A percentile compares a stretch with the other conserved stretches of the same genome.
Conservation (phyloP, 1,140 invertebrate species). For the Asobara japonica region DNA sequence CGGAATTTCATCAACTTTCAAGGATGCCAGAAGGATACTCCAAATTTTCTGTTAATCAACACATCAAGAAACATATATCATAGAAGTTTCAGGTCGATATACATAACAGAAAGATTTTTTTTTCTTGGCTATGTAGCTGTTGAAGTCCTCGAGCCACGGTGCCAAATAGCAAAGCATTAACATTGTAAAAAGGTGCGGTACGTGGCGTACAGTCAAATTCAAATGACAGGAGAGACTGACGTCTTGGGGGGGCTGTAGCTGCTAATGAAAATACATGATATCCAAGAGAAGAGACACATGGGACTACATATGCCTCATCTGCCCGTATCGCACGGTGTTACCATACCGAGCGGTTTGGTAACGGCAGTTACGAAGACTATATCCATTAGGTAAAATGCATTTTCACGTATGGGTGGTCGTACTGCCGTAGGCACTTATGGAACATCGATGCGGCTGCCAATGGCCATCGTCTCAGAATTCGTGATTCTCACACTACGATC, state of each 20-base stretch:
- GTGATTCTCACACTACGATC: not conserved
- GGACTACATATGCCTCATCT: not conserved
- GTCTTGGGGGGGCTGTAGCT: not conserved
- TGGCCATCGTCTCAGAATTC: not conserved
- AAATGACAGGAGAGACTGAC: not conserved
- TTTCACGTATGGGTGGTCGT: not conserved
- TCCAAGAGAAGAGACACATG: slow-evolving; percentile 2
- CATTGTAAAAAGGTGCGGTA: not conserved
- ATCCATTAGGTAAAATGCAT: not conserved
- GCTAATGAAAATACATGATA: slow-evolving; percentile 14
- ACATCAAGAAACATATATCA: too few relatives aligned
- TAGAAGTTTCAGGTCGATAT: too few relatives aligned
- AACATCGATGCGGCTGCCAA: not conserved
- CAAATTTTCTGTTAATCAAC: too few relatives aligned
- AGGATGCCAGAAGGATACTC: too few relatives aligned
- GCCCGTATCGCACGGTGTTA: not conserved
- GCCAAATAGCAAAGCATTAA: too few relatives aligned
- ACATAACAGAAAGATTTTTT: too few relatives aligned
- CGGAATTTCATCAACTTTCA: too few relatives aligned
- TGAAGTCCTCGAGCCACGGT: too few relatives aligned
- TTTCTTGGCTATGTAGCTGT: too few relatives aligned
- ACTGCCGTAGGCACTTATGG: not conserved
- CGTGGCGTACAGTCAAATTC: not conserved
- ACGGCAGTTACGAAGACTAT: not conserved
- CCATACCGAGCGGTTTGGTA: not conserved